These are phyloP conservation scores for Gasterosteus nipponicus DNA, from an alignment of 2,113 vertebrate genomes.

Conservation along the genomic window DNA sequence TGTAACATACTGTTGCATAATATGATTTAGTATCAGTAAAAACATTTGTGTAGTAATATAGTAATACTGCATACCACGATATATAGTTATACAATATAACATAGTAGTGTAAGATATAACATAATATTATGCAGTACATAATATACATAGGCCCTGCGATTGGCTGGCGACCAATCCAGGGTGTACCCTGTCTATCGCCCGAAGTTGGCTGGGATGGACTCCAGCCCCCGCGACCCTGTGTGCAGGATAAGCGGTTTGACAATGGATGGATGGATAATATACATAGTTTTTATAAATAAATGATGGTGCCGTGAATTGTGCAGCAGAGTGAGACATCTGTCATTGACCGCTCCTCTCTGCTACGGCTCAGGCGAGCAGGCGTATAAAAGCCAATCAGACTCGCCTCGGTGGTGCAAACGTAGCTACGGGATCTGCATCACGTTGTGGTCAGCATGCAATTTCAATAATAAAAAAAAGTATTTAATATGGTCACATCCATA, in stretches of 20 bases:
- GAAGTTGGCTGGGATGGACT: too few relatives aligned
- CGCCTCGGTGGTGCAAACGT: conserved; percentile 24
- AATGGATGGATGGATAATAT: too few relatives aligned
- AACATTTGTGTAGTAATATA: not conserved
- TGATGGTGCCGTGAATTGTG: not conserved
- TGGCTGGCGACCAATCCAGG: too few relatives aligned
- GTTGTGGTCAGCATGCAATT: not conserved
- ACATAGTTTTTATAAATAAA: not conserved
- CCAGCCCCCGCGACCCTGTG: too few relatives aligned
- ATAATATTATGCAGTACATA: not conserved
- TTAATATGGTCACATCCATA: not conserved
- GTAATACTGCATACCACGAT: not conserved
- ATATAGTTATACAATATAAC: not conserved
- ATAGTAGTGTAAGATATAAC: not conserved
- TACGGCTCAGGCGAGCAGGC: conserved; percentile 55
- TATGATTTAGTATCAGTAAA: not conserved
- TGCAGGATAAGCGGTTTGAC: too few relatives aligned
- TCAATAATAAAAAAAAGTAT: conserved; percentile 6
- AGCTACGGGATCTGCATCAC: conserved; percentile 10
- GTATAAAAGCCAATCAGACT: conserved; percentile 41
- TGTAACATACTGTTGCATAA: not conserved
- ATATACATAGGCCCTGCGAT: not conserved
- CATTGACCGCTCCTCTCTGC: not conserved
- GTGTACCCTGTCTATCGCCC: too few relatives aligned
- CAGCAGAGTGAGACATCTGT: conserved; percentile 32